A percentile compares a stretch with the other conserved stretches of the same genome.
phyloP scores from a whole-genome alignment of 2,888 invertebrate genomes.

The Cyrtodaria siliqua region DNA sequence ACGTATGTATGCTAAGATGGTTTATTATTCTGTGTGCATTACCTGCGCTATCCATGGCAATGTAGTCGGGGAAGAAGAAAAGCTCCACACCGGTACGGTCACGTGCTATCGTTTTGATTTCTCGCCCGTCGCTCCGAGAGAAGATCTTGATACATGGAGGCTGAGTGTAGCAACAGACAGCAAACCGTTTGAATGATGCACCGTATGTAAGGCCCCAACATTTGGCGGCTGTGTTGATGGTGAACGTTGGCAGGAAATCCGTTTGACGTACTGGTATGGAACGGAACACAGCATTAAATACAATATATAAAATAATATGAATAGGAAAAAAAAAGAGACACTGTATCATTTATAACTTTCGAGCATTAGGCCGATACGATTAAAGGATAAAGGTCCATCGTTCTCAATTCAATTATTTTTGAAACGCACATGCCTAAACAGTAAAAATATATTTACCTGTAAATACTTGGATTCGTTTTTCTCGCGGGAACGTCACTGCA shows the following conservation, averaged over 20 bases:
- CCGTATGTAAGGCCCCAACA: constrained; percentile 66
- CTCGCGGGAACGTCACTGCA: constrained; percentile 64
- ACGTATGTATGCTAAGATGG: neutral
- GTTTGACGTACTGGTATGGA: constrained; percentile 56
- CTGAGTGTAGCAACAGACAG: constrained; percentile 68
- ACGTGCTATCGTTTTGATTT: constrained; percentile 60
- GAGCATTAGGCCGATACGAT: too few species aligned
- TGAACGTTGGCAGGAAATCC: constrained; percentile 65
- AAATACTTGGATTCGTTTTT: constrained; percentile 67
- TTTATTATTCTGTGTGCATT: too few species aligned
- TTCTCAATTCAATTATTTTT: too few species aligned
- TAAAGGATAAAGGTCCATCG: too few species aligned
- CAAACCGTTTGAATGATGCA: constrained; percentile 58
- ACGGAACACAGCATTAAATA: too few species aligned
- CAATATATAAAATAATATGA: too few species aligned
- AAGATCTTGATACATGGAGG: constrained; percentile 69
- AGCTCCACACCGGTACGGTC: constrained; percentile 63
- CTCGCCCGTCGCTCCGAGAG: constrained; percentile 63
- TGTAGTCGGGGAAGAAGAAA: constrained; percentile 68
- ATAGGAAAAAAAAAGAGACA: too few species aligned
- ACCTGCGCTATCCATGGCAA: constrained; percentile 62
- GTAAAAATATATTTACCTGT: constrained; percentile 36
- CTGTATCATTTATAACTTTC: too few species aligned
- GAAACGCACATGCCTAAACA: too few species aligned
- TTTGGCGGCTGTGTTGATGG: constrained; percentile 64